Evolutionary conservation across 2,888 invertebrate genomes (phyloP), one percentile per base, ranked within the genome.

Genomic region (Mellilla xanthometata): DNA sequence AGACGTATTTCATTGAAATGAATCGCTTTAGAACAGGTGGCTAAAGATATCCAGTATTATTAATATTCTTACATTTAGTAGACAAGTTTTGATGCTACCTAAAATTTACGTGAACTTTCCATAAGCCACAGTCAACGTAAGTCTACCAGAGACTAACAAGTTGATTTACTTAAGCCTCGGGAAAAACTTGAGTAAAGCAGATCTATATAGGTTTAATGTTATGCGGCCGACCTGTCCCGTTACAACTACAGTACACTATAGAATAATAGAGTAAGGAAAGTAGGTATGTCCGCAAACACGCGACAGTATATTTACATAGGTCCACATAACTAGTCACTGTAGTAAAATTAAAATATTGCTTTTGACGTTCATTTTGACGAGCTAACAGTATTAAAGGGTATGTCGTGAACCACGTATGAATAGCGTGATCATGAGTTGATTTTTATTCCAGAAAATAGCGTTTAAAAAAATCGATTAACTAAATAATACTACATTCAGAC

Each of bases 211-310:
- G 35, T 26, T 13, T 35, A 28, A 36, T 36, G 36, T 11, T 29
- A 36, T 15, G 36, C 36, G 28, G 36, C 12, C 36, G 11, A 19
- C 28, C 1, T 11, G n/a, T 15, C 27, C 36, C 36, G 36, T 36
- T 36, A 36, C 28, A 8, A 11, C 27, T 36, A 28, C 26, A 28
- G 28, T 36, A 13, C 12, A 28, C n/a, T 22, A 10, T 22, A 28
- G 19, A 28, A 35, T 35, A 26, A 11, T 11, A 10, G 27, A 11
- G 28, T 12, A 36, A 27, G 27, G 36, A 36, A 36, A 35, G 27
- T 8, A 23, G 24, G 24, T 12, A 28, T 19, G 10, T 9, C 34
- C 6, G n/a, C 12, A n/a, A n/a, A 19, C 15, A 19, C 15, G 15
- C 15, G 15, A 19, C 15, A 19, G 15, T 19, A 5, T 19, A 19